Base-by-base conservation (phyloP, 2,113 vertebrate genomes). In the Spizaetus ornatus region DNA sequence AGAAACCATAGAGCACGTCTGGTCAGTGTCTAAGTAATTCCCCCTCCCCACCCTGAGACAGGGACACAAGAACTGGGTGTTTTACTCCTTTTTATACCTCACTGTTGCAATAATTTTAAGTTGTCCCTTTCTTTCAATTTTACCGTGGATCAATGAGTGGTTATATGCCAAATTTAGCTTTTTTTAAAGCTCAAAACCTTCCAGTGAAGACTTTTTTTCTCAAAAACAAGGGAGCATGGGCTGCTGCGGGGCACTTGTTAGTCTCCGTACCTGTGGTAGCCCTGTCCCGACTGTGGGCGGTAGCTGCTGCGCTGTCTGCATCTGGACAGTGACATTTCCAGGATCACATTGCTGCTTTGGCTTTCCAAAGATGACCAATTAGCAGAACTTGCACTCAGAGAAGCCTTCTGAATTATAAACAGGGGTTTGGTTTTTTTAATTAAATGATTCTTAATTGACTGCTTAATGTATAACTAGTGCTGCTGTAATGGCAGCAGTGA, bases 51-150 rank as follows among this genome's bases (percentile, higher is more conserved):
- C 11, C 21, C 48, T 25, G 17, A 17, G 47, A 21, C 2, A 50
- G 5, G 40, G 58, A 53, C 22, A 48, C 40, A 48, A 38, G 53
- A 85, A 59, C 13, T 26, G 20, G 4, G 2, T n/a, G 19, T 45
- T 86, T 34, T 7, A 65, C 27, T 71, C 16, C 5, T 83, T 92
- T 95, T 88, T 95, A 86, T 94, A 94, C 83, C 78, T 96, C 92
- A 67, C 43, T 13, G 18, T n/a, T 82, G 34, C 69, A 66, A 15
- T 78, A 67, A 45, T 13, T 91, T 40, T 13, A 85, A 77, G 18
- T 82, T 48, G 20, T 82, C 42, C 69, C 11, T 63, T 56, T 16
- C 43, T 85, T 88, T 19, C 45, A 12, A 26, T 65, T 52, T 58
- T 63, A 58, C 61, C 1, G 1, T 48, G 40, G 36, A 43, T 59